Evolutionary conservation across 1,140 invertebrate species (phyloP), one percentile per base, ranked within the genome.

Genomic region (Matsumurasca onukii): DNA sequence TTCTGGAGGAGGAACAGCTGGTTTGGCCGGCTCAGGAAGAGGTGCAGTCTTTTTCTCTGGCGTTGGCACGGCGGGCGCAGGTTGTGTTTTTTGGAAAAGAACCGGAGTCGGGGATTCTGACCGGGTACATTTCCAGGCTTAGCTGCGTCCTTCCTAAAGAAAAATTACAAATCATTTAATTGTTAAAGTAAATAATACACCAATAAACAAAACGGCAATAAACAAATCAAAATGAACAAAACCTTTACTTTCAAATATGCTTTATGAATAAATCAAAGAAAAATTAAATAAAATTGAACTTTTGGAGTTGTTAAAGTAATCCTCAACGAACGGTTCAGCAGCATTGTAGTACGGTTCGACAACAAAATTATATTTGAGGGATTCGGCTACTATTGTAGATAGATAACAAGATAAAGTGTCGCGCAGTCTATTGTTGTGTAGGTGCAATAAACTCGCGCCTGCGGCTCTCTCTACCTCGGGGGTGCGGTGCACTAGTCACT

Each of bases 141-240:
- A 20, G 25, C 55, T 27, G 55, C 55, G 55, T 27, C 55, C 30
- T 27, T n/a, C 55, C 55, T 59, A 51, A 51, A n/a, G 55, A n/a
- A 59, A n/a, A n/a, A n/a, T n/a, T n/a, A n/a, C 55, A 29, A 3
- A 59, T 22, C 9, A 29, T 29, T 9, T 12, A 45, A 45, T 12
- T 45, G 34, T 45, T 12, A 45, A 45, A 59, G 3, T 27, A 59
- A 27, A 59, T 9, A 9, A n/a, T n/a, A n/a, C n/a, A n/a, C n/a
- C 30, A 27, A 59, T 27, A 27, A 59, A 2, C 30, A 5, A 59
- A 5, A 20, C n/a, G 24, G 24, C n/a, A 51, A 20, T 20, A 12
- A 51, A 9, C 24, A 51, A 9, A 51, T 51, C 17, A 51, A 51
- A 51, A 9, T 20, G 3, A 3, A 20, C 5, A 51, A n/a, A n/a